Percentiles rank a stretch among this genome's conserved stretches.
phyloP scores from a whole-genome alignment of 1,140 invertebrate genomes.

The Leptinotarsa defecta region DNA sequence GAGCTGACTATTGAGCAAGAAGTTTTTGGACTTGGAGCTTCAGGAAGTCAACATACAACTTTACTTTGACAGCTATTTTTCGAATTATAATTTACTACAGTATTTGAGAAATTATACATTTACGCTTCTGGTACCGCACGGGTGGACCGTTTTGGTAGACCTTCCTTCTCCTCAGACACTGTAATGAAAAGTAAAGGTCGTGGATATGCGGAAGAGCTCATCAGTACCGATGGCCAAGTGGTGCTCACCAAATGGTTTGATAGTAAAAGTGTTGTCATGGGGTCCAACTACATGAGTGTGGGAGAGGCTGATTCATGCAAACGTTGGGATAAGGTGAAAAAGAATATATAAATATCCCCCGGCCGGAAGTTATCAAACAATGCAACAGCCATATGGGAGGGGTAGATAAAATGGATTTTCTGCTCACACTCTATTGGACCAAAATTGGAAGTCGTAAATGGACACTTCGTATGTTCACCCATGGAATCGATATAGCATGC shows the following conservation, averaged over 20 bases:
- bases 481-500: not conserved
- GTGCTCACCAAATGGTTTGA: not conserved
- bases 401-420: not conserved
- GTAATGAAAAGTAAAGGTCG: not conserved
- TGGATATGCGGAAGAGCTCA: not conserved
- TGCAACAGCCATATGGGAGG: not conserved
- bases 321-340: not conserved
- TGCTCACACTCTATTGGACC: not conserved
- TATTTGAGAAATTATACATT: not conserved
- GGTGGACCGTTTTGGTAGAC: not conserved
- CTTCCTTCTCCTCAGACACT: not conserved
- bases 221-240: not conserved
- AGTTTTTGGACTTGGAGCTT: not conserved
- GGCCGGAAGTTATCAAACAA: not conserved
- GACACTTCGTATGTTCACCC: not conserved
- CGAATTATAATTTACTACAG: not conserved
- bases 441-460: not conserved
- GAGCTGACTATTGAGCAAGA: not conserved
- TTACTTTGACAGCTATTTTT: slow-evolving; percentile 1
- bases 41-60: too few species aligned
- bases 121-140: not conserved
- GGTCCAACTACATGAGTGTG: not conserved
- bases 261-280: not conserved
- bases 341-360: not conserved
- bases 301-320: not conserved